Base-by-base conservation (phyloP, 2,888 invertebrate genomes). In the Leptarthrus brevirostris region DNA sequence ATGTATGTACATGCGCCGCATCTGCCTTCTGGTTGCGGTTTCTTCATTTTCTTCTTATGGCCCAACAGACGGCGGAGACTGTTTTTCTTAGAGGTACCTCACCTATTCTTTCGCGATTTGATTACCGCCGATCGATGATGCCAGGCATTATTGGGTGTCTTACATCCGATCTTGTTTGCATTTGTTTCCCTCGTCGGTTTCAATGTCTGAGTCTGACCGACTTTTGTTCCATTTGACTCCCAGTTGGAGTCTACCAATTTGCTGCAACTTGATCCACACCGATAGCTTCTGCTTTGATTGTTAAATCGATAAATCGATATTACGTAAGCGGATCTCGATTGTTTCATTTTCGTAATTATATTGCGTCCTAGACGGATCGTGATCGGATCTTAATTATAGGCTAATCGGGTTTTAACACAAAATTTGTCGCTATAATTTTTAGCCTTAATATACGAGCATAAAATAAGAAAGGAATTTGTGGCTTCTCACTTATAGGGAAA, bases 101-200 rank as follows among this genome's bases (percentile, higher is more conserved):
- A 22, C 22, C 53, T 53, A 53, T 20, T 36, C 58, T 2, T 30
- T 14, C 16, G 2, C 8, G 56, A 36, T 20, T 26, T 16, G 58
- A 18, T 58, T 16, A 58, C 36, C 16, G 36, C 36, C 58, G 34
- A 58, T 58, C 10, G 34, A 40, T 40, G 40, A 40, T 40, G 30
- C 8, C n/a, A 30, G 40, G 6, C n/a, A n/a, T 3, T 40, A 3
- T 12, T 14, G 36, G 53, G 36, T 58, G 34, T 58, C 58, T 58
- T 34, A 58, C 36, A 58, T 58, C 58, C 58, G 58, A 58, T 58
- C 58, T 49, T 49, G 58, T 58, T 58, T 58, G 58, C 58, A 58
- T 58, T 36, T 58, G 58, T 36, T 58, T 58, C 58, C 58, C 36
- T 26, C 18, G 34, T 36, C 16, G 58, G 34, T 58, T 58, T 58